Evolutionary conservation across 1,140 invertebrate genomes (phyloP).

Genomic region (Copidosoma floridanum): DNA sequence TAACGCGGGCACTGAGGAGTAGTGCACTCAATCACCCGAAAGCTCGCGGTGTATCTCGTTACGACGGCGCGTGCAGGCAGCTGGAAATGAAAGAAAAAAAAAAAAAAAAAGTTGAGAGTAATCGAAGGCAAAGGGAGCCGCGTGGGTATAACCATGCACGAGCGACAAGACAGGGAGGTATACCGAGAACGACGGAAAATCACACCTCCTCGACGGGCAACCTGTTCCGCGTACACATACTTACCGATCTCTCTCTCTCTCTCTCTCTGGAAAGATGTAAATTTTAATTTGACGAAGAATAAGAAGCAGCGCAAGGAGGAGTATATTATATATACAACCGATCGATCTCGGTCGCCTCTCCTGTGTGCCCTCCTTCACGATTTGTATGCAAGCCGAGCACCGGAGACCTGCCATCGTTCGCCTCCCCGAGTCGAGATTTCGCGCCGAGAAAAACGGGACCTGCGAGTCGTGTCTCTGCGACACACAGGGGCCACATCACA

Average conservation of each 20-base stretch:
- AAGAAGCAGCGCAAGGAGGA: neutral
- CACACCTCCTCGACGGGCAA: no score
- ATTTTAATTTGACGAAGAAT: conserved; percentile 23
- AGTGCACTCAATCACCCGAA: no score
- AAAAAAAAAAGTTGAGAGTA: neutral
- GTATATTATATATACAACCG: neutral
- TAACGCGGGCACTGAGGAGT: no score
- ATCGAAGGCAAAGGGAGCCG: neutral
- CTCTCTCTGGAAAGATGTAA: conserved; percentile 11
- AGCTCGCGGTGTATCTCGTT: no score
- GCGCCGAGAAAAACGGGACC: conserved; percentile 3
- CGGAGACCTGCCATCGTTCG: neutral
- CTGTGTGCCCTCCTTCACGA: conserved; percentile 52
- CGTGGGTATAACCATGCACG: neutral
- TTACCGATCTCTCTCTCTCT: conserved; percentile 1
- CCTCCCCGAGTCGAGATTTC: neutral
- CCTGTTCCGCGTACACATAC: conserved; percentile 1
- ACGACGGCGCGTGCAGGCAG: no score
- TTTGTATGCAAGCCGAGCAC: conserved; percentile 13
- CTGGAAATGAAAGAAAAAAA: no score
- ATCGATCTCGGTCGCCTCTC: conserved; percentile 28
- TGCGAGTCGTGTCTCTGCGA: no score
- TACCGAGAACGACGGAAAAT: conserved; percentile 21
- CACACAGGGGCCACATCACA: no score
- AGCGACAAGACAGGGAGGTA: conserved; percentile 3